Evolutionary conservation across 2,113 vertebrate species (phyloP), one percentile per base, ranked within the genome.

Genomic region (Centrocercus urophasianus): DNA sequence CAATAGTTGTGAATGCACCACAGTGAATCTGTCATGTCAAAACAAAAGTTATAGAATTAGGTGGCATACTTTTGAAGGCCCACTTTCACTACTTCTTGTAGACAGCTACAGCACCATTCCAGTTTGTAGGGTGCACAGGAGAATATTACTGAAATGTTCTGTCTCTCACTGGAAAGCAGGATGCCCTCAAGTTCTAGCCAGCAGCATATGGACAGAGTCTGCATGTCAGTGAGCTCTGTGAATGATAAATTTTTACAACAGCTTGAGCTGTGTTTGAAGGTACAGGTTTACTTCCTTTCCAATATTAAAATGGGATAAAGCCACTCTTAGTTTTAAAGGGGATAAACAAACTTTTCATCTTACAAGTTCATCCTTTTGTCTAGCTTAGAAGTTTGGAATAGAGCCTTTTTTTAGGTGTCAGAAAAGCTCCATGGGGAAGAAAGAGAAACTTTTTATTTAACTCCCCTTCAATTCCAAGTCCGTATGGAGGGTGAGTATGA

Each of bases 401-500:
- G 36, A 36, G 34, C 83, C 78, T 71, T 34, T 54, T 65, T 61
- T 13, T 76, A 43, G 21, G 34, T 93, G 32, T 34, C 27, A 36
- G 1, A 81, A 71, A 54, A 27, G 7, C 50, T 70, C 21, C 2
- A 1, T 54, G 36, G 54, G 72, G 20, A 47, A 73, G 57, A 87
- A 80, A 48, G n/a, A 64, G 32, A 25, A 38, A 14, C 38, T 74
- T 60, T 75, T 78, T 11, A 4, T 81, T 83, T 72, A 70, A 57
- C 11, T 91, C 27, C 13, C 6, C 10, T 36, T 76, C 15, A 19
- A 3, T 70, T 50, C 43, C 8, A 73, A 73, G 38, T 34, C 64
- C 0, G 0, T 72, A 28, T 28, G 52, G 28, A 30, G 47, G 24
- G 34, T 30, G 25, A 59, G 3, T 40, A 21, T 52, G 22, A 82